phyloP scores from a whole-genome alignment of 1,140 invertebrate genomes.

The Achroia grisella region DNA sequence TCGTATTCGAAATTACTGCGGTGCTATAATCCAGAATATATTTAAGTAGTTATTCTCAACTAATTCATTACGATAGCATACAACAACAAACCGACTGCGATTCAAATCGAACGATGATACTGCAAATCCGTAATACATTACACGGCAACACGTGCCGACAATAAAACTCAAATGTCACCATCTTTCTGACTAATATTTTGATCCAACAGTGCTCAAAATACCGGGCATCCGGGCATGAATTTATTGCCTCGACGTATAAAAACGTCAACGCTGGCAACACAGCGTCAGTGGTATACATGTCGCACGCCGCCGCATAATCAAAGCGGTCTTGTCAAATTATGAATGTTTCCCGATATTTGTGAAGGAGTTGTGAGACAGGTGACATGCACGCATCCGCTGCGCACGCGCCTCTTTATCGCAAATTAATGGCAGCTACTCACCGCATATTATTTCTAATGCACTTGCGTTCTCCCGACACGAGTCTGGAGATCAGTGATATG shows the following conservation, averaged over 20 bases:
- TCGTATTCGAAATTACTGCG: not conserved
- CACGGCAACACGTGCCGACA: conserved; percentile 36
- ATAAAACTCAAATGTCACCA: conserved; percentile 39
- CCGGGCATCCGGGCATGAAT: conserved; percentile 42
- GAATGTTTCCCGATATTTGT: conserved; percentile 59
- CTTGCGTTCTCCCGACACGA: conserved; percentile 11
- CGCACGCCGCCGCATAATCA: conserved; percentile 33
- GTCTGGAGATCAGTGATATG: conserved; percentile 14
- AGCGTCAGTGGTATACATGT: conserved; percentile 14
- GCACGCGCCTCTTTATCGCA: conserved; percentile 18
- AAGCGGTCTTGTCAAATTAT: conserved; percentile 57
- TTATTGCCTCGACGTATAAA: conserved; percentile 47
- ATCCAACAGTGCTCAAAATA: conserved; percentile 35
- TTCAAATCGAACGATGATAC: conserved; percentile 26
- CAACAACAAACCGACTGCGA: conserved; percentile 22
- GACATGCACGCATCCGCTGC: conserved; percentile 52
- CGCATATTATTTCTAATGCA: conserved; percentile 34
- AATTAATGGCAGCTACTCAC: conserved; percentile 30
- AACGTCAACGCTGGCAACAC: conserved; percentile 45
- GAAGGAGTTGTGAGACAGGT: conserved; percentile 53
- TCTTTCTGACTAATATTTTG: conserved; percentile 37
- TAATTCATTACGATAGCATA: conserved; percentile 11
- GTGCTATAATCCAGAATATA: conserved; percentile 10
- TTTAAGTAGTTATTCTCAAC: conserved; percentile 2
- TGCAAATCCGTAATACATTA: conserved; percentile 23